These are phyloP conservation scores for Crepidodera aurea DNA, from an alignment of 2,888 invertebrate genomes.

Conservation along the genomic window DNA sequence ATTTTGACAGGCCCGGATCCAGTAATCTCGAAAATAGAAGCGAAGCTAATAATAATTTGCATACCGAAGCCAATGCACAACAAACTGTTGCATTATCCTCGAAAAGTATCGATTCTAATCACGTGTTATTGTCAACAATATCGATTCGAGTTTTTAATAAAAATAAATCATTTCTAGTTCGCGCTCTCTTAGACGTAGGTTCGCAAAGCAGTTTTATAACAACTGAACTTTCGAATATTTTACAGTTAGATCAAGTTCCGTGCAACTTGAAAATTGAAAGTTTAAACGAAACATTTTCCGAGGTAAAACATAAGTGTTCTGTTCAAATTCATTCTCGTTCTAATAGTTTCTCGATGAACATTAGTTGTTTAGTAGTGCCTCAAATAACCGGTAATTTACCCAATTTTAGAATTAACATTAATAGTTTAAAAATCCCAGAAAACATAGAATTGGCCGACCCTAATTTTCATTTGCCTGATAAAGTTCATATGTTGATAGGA, in stretches of 20 bases:
- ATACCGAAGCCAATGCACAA: neutral
- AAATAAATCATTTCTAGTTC: slow-evolving; percentile 1
- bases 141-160: neutral
- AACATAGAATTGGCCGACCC: slow-evolving; percentile 26
- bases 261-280: too few species aligned
- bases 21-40: neutral
- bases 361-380: slow-evolving; percentile 24
- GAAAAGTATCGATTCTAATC: neutral
- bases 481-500: slow-evolving; percentile 32
- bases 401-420: neutral
- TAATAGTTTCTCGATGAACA: neutral
- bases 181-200: slow-evolving; percentile 26
- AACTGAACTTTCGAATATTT: slow-evolving; percentile 11
- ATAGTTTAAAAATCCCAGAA: slow-evolving; percentile 11
- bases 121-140: slow-evolving; percentile 18
- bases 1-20: neutral
- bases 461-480: slow-evolving; percentile 17
- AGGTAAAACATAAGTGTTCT: slow-evolving; percentile 4
- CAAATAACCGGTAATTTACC: slow-evolving; percentile 25
- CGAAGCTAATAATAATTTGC: neutral
- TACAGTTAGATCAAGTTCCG: slow-evolving; percentile 11
- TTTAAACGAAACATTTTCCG: neutral
- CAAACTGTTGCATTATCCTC: neutral
- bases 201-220: slow-evolving; percentile 23
- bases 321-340: neutral